Conservation (phyloP, 2,888 invertebrate species). For the Lepas anatifera region DNA sequence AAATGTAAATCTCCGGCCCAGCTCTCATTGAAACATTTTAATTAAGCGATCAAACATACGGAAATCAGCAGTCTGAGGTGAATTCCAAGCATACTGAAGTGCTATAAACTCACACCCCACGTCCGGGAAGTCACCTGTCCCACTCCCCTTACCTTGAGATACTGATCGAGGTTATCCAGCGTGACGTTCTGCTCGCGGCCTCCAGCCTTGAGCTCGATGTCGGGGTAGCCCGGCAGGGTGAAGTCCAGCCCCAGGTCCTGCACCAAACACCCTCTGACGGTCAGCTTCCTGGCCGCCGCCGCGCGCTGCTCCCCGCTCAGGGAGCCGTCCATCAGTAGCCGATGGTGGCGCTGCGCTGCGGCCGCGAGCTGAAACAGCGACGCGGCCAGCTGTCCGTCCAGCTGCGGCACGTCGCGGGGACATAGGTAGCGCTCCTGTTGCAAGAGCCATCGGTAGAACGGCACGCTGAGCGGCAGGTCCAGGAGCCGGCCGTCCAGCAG, state of each 20-base stretch:
- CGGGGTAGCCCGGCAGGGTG: conserved; percentile 83
- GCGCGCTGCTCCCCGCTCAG: conserved; percentile 24
- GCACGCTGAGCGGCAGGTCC: conserved; percentile 87
- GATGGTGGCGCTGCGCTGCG: conserved; percentile 49
- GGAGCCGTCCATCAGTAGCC: conserved; percentile 43
- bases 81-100: too few relatives aligned
- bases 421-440: conserved; percentile 33
- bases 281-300: conserved; percentile 50
- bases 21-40: too few relatives aligned
- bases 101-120: too few relatives aligned
- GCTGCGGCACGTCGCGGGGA: conserved; percentile 64
- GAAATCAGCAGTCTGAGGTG: too few relatives aligned
- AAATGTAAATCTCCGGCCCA: too few relatives aligned
- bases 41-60: too few relatives aligned
- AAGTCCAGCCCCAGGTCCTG: conserved; percentile 87
- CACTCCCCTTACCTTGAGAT: conserved; percentile 62
- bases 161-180: conserved; percentile 86
- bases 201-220: conserved; percentile 82
- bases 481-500: conserved; percentile 98
- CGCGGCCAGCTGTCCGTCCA: conserved; percentile 71
- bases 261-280: conserved; percentile 79
- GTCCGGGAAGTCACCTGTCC: too few relatives aligned
- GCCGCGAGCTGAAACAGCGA: conserved; percentile 36
- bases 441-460: conserved; percentile 93
- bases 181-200: conserved; percentile 82